phyloP scores from a whole-genome alignment of 2,797 vertebrate genomes.

The Telmatherina bonti region DNA sequence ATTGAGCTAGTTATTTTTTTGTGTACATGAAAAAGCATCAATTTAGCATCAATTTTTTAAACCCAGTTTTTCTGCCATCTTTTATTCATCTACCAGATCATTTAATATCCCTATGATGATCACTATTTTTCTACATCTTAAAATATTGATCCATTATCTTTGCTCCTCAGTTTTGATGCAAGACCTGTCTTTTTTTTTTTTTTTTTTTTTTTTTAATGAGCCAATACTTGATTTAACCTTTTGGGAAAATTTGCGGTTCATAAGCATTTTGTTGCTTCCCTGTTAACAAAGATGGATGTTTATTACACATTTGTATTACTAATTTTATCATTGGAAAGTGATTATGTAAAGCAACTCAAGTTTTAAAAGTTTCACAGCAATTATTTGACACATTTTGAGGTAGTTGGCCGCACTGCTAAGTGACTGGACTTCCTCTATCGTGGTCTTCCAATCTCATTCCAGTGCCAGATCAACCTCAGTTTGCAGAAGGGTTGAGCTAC shows the following conservation, averaged over 20 bases:
- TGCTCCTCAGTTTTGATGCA: neutral
- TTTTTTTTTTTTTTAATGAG: neutral
- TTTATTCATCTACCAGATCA: neutral
- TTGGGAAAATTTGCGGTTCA: neutral
- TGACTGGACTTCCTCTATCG: conserved; percentile 75
- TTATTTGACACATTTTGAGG: neutral
- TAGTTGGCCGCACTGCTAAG: conserved; percentile 74
- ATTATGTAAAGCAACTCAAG: neutral
- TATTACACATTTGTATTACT: neutral
- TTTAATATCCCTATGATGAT: too few relatives aligned
- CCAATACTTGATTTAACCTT: neutral
- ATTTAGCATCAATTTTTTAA: neutral
- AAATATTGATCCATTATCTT: neutral
- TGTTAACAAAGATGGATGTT: neutral
- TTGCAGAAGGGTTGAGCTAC: conserved; percentile 83
- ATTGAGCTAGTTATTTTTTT: too few relatives aligned
- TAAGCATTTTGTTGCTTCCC: neutral
- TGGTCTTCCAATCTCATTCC: conserved; percentile 81
- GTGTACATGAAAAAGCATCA: too few relatives aligned
- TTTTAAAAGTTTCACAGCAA: neutral
- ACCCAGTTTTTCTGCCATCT: neutral
- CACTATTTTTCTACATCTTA: neutral
- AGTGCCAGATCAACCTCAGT: conserved; percentile 80
- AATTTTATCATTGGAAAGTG: neutral
- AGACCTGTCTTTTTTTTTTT: neutral